Evolutionary conservation across 2,797 vertebrate genomes (phyloP).

Genomic region (Pangasius djambal): DNA sequence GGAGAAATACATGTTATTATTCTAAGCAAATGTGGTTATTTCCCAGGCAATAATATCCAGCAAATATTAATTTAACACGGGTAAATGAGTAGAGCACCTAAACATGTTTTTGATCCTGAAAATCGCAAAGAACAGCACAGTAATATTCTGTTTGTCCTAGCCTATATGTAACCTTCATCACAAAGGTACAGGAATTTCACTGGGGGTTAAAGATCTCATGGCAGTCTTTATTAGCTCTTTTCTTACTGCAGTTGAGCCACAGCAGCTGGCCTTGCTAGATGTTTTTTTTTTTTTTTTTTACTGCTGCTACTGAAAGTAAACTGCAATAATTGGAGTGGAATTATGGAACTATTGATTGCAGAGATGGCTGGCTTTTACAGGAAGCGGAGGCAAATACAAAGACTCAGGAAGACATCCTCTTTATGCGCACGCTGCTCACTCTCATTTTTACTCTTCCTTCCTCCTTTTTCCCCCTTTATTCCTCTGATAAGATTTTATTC

Average conservation of each 20-base stretch:
- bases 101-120: background rate
- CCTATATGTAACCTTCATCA: constrained; percentile 6
- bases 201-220: constrained; percentile 34
- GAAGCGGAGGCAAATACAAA: constrained; percentile 76
- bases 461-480: constrained; percentile 23
- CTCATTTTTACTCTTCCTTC: constrained; percentile 32
- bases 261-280: constrained; percentile 45
- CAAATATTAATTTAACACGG: background rate
- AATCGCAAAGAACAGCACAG: background rate
- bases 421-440: constrained; percentile 47
- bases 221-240: constrained; percentile 46
- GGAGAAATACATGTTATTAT: background rate
- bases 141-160: background rate
- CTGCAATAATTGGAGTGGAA: constrained; percentile 83
- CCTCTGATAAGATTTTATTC: constrained; percentile 43
- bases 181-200: constrained; percentile 44
- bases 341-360: constrained; percentile 86
- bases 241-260: constrained; percentile 22
- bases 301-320: constrained; percentile 76
- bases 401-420: constrained; percentile 72
- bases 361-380: constrained; percentile 79
- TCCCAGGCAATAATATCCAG: background rate
- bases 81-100: background rate
- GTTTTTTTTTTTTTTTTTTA: constrained; percentile 71
- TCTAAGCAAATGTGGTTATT: background rate